A percentile compares a stretch with the other conserved stretches of the same genome.
Conservation (phyloP, 2,797 vertebrate species). For the Hybognathus amarus region DNA sequence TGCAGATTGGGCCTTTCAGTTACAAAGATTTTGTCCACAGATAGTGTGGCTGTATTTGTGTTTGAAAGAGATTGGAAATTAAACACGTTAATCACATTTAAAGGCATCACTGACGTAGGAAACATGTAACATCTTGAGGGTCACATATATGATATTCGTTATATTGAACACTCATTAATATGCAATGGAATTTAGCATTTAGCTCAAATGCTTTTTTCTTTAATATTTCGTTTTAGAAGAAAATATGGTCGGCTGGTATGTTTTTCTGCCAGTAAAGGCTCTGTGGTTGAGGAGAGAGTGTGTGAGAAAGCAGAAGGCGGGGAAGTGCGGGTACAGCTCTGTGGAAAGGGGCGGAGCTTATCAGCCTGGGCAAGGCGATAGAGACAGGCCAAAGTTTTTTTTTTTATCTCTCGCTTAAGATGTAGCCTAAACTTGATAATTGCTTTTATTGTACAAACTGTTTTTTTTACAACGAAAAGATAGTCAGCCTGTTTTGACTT, state of each 20-base stretch:
- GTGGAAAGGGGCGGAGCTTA: slow-evolving; percentile 58
- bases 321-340: slow-evolving; percentile 60
- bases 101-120: background rate
- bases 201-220: background rate
- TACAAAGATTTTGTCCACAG: background rate
- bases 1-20: slow-evolving; percentile 5
- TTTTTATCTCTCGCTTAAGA: background rate
- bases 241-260: background rate
- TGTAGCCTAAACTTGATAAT: background rate
- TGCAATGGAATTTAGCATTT: background rate
- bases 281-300: slow-evolving; percentile 63
- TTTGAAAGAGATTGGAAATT: background rate
- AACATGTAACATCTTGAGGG: background rate
- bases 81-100: background rate
- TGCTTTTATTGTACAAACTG: background rate
- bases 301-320: slow-evolving; percentile 73
- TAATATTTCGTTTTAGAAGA: background rate
- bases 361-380: slow-evolving; percentile 26
- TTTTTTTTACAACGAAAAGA: background rate
- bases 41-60: background rate
- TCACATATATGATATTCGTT: background rate
- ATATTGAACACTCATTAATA: background rate
- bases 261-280: slow-evolving; percentile 46
- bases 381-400: slow-evolving; percentile 43
- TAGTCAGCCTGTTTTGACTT: background rate